Evolutionary conservation across 2,797 vertebrate genomes (phyloP), one percentile per base, ranked within the genome.

Genomic region (Mus caroli): DNA sequence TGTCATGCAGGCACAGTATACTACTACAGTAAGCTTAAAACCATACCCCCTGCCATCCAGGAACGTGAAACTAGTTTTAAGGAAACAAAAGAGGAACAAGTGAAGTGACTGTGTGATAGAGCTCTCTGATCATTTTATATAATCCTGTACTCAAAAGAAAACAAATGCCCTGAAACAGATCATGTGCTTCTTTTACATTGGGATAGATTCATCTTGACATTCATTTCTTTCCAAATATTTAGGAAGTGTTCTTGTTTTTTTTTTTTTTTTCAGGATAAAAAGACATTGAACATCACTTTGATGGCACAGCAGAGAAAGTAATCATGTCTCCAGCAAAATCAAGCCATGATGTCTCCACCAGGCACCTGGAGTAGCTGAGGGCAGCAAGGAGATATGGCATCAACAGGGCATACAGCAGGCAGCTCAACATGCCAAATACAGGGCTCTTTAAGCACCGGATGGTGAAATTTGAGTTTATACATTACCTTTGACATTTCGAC

Each of bases 401-500:
- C 96, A 97, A 98, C 98, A 98, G 98, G 98, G 98, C 99, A 99
- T 98, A 98, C 98, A 98, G 98, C 98, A 99, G 99, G 98, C 98
- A 98, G 98, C 93, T 97, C 97, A 78, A 98, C 98, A 99, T 98
- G 98, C 98, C 98, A 95, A 98, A 98, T 98, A 97, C 97, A 97
- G 97, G 98, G 97, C 97, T 96, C 80, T 96, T 94, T 98, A 98
- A 98, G 98, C 98, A 98, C 78, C 94, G 95, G 98, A 98, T 97
- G 97, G 95, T 94, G 97, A 76, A 96, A 94, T 97, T 90, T 83
- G 96, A 91, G 95, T 34, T 84, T 37, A 97, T 98, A 99, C 98
- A 62, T 99, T 99, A 99, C 99, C 99, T 99, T 99, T 99, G 95
- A 99, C 98, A 99, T 99, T 99, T 98, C 99, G 99, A 98, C 99